These are phyloP conservation scores for Potamilus streckersoni DNA, from an alignment of 1,140 invertebrate genomes.

Conservation along the genomic window DNA sequence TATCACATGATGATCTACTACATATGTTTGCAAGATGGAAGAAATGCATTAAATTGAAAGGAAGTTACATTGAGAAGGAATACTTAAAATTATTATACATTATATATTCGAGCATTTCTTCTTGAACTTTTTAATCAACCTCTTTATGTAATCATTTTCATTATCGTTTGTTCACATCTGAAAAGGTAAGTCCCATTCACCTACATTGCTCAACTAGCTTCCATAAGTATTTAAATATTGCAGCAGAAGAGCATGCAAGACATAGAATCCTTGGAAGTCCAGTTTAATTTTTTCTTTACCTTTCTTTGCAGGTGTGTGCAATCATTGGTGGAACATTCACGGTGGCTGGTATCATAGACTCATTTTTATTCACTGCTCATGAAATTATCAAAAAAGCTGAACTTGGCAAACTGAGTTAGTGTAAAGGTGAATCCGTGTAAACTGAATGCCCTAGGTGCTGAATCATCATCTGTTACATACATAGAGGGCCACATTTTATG, in stretches of 20 bases:
- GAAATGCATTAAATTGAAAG: too few species aligned
- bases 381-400: conserved; percentile 74
- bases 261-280: background rate
- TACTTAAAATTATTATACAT: too few species aligned
- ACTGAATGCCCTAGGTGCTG: too few species aligned
- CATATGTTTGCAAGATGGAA: too few species aligned
- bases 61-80: too few species aligned
- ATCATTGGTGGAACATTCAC: conserved; percentile 79
- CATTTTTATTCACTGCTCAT: conserved; percentile 74
- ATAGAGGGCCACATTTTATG: too few species aligned
- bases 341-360: conserved; percentile 77
- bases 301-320: conserved; percentile 73
- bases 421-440: too few species aligned
- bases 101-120: too few species aligned
- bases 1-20: too few species aligned
- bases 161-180: background rate
- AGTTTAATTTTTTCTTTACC: background rate
- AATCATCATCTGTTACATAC: too few species aligned
- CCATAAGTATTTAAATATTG: background rate
- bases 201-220: background rate
- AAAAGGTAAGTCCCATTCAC: background rate
- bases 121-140: too few species aligned
- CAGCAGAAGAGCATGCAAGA: background rate
- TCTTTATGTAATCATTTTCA: too few species aligned
- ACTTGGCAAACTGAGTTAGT: conserved; percentile 65